phyloP scores from a whole-genome alignment of 1,140 invertebrate species.

The Magallana angulata region DNA sequence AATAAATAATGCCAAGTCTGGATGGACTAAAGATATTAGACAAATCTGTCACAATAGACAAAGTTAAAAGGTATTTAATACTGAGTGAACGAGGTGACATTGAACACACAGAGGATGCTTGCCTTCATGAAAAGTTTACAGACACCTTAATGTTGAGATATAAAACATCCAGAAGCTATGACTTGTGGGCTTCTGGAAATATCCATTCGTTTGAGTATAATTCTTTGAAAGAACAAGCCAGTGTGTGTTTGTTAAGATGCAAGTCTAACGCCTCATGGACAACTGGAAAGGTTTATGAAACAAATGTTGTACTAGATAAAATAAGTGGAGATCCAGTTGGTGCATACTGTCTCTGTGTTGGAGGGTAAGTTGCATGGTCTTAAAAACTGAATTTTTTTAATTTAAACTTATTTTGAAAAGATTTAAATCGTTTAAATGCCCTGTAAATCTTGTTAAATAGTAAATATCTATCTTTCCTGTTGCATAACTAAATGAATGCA shows the following conservation, averaged over 20 bases:
- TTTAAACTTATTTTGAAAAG: neutral
- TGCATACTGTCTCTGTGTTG: neutral
- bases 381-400: neutral
- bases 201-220: neutral
- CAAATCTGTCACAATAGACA: neutral
- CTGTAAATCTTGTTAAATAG: too few species aligned
- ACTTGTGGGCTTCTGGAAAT: neutral
- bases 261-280: neutral
- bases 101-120: neutral
- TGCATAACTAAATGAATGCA: too few species aligned
- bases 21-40: neutral
- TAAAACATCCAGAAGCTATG: too few species aligned
- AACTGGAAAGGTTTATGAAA: neutral
- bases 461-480: too few species aligned
- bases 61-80: neutral
- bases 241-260: neutral
- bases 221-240: neutral
- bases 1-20: conserved; percentile 6
- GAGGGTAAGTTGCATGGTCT: neutral
- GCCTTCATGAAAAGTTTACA: neutral
- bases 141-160: neutral
- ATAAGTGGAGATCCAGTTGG: neutral
- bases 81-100: neutral
- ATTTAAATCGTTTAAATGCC: neutral
- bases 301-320: neutral